A percentile compares a stretch with the other conserved stretches of the same genome.
These are phyloP conservation scores for Phylloscopus whistleri DNA, from an alignment of 2,113 vertebrate genomes.

Conservation along the genomic window DNA sequence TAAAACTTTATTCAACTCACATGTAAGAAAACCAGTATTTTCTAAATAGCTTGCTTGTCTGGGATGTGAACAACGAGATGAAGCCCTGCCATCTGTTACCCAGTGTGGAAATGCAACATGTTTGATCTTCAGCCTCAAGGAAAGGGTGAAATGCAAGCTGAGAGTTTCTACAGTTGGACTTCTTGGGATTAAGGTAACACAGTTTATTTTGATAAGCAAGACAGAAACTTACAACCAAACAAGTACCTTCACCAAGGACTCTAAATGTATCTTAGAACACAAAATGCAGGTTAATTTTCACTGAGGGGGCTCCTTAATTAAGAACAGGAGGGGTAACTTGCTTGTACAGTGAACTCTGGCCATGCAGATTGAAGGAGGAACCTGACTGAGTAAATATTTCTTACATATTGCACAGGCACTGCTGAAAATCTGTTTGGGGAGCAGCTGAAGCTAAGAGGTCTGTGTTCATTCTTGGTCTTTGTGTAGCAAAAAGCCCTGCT, in stretches of 20 bases:
- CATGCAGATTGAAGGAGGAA: not conserved
- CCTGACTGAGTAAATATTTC: not conserved
- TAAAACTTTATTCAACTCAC: constrained; percentile 52
- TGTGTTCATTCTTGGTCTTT: not conserved
- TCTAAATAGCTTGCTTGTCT: not conserved
- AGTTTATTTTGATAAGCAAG: not conserved
- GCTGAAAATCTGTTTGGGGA: not conserved
- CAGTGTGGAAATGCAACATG: not conserved
- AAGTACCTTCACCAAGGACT: not conserved
- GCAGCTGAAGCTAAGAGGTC: not conserved
- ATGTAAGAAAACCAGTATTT: not conserved
- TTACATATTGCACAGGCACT: not conserved
- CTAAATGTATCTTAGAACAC: not conserved
- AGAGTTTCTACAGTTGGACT: not conserved
- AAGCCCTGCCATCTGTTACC: not conserved
- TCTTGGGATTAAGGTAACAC: not conserved
- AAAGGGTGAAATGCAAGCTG: not conserved
- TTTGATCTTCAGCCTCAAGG: not conserved
- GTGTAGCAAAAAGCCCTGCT: not conserved
- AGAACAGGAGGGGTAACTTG: not conserved
- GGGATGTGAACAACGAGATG: not conserved
- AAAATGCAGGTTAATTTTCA: not conserved
- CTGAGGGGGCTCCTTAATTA: not conserved
- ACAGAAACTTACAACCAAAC: not conserved
- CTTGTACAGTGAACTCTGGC: not conserved